Evolutionary conservation across 2,888 invertebrate genomes (phyloP).

Genomic region (Polydrusus tereticollis): DNA sequence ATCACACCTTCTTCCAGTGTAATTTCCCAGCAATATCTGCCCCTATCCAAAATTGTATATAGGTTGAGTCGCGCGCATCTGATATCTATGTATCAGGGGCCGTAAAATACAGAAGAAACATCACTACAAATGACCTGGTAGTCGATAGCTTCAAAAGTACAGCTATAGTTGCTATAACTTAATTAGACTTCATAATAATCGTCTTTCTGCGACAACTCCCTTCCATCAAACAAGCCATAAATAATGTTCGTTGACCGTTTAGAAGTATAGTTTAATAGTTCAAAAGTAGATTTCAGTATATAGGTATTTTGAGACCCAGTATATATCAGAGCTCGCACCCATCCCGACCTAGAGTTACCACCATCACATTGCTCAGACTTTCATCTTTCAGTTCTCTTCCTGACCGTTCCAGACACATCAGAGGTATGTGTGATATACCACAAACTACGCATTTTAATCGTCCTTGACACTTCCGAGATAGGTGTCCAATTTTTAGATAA

Average conservation of each 20-base stretch:
- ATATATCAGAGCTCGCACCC: slow-evolving; percentile 26
- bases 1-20: slow-evolving; percentile 32
- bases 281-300: slow-evolving; percentile 28
- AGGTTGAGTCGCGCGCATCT: slow-evolving; percentile 7
- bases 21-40: slow-evolving; percentile 27
- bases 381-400: no score
- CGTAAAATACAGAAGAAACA: slow-evolving; percentile 14
- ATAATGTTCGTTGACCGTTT: slow-evolving; percentile 23
- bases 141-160: slow-evolving; percentile 27
- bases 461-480: no score
- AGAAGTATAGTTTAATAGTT: not conserved
- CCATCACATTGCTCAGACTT: no score
- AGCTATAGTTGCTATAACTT: not conserved
- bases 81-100: no score
- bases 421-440: no score
- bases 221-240: slow-evolving; percentile 62
- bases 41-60: not conserved
- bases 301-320: no score
- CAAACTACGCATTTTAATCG: no score
- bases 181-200: no score
- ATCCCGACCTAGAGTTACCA: not conserved
- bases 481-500: no score
- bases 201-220: slow-evolving; percentile 53
- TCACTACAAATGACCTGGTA: slow-evolving; percentile 30
- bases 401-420: no score